Base-by-base conservation (phyloP, 2,888 invertebrate species). In the Helleia helle region DNA sequence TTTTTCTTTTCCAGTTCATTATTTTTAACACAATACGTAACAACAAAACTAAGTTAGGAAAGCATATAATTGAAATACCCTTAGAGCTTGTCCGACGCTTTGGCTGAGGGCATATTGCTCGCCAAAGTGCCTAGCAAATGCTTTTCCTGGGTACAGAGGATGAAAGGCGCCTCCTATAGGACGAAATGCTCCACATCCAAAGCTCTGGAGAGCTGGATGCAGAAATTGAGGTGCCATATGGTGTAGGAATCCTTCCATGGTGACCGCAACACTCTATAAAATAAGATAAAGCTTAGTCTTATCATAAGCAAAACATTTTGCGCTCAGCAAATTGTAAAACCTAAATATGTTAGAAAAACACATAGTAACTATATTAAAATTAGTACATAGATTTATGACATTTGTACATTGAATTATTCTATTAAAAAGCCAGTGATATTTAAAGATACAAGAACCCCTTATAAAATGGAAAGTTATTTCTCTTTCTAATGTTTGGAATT, bases 171-270 rank as follows among this genome's bases (percentile, higher is more conserved):
- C 85, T 1, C 83, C 84, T 49, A 86, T 85, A 1, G 86, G 86
- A 1, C 85, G 65, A 54, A 86, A 86, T 0, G 86, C 86, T 1
- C 86, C 86, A 47, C 86, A 86, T 17, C 86, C 86, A 50, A 86
- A 86, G 55, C 83, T 75, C 56, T 86, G 86, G 57, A 86, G 62
- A 5, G 86, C 86, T 7, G 86, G 86, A 49, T 86, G 86, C 56
- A 86, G 63, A 51, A 86, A 85, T 64, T 86, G 86, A 41, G 86
- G 86, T 8, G 85, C 86, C 79, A 86, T 85, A 52, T 86, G 86
- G 52, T 85, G 85, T 42, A 86, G 72, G 56, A 86, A 86, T 8
- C 85, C 85, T 59, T 85, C 86, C 86, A 86, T 86, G 50, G 50
- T 59, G 41, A 50, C 44, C 40, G 49, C 40, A 22, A 44, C 51